Evolutionary conservation across 2,797 vertebrate species (phyloP).

Genomic region (Denticeps clupeoides): DNA sequence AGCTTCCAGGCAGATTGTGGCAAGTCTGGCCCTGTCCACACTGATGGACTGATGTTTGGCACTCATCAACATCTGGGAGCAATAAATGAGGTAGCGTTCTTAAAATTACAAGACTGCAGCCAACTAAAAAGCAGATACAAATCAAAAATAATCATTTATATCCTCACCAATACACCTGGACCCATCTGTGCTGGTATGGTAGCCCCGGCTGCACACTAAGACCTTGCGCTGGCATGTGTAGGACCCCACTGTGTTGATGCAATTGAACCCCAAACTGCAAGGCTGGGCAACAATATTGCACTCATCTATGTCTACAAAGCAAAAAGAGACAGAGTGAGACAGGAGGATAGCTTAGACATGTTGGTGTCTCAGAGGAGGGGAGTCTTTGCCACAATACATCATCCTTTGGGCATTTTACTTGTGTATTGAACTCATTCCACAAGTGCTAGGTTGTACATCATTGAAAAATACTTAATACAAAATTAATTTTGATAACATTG

Average conservation of each 20-base stretch:
- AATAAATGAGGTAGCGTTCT: no score
- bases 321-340: neutral
- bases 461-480: no score
- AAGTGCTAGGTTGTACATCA: no score
- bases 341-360: neutral
- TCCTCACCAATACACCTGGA: slow-evolving; percentile 71
- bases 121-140: no score
- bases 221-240: slow-evolving; percentile 76
- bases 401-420: no score
- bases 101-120: no score
- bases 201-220: slow-evolving; percentile 74
- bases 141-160: no score
- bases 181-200: slow-evolving; percentile 73
- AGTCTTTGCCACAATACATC: no score
- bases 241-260: slow-evolving; percentile 85
- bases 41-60: slow-evolving; percentile 60
- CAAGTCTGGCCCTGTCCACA: slow-evolving; percentile 79
- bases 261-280: slow-evolving; percentile 75
- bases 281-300: slow-evolving; percentile 62
- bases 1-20: slow-evolving; percentile 78
- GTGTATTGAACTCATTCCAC: no score
- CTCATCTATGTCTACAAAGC: slow-evolving; percentile 70
- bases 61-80: slow-evolving; percentile 89
- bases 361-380: no score
- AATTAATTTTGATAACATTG: no score